Conservation (phyloP, 2,113 vertebrate genomes). For the Callionymus lyra region DNA sequence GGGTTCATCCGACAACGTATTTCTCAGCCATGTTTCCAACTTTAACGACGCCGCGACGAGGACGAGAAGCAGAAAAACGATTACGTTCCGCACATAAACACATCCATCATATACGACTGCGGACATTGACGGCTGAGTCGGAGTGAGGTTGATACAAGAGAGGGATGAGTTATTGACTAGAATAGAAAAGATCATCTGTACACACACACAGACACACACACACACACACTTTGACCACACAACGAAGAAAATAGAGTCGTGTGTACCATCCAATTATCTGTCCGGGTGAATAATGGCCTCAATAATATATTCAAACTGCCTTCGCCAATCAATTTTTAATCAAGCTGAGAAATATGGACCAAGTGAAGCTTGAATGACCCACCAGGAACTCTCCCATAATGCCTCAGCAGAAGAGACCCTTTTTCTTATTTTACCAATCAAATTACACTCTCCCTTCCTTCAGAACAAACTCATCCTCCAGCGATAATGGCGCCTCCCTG, state of each 20-base stretch:
- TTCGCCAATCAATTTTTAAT: conserved; percentile 99
- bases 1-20: conserved; percentile 50
- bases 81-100: conserved; percentile 43
- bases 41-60: conserved; percentile 40
- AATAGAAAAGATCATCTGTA: too few relatives aligned
- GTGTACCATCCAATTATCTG: conserved; percentile 95
- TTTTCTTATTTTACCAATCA: conserved; percentile 96
- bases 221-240: conserved; percentile 67
- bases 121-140: too few relatives aligned
- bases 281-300: conserved; percentile 97
- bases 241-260: conserved; percentile 94
- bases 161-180: too few relatives aligned
- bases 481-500: conserved; percentile 85
- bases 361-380: conserved; percentile 97
- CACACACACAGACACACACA: conserved; percentile 7
- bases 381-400: conserved; percentile 81
- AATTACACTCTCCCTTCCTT: conserved; percentile 78
- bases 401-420: conserved; percentile 81
- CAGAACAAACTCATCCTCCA: conserved; percentile 53
- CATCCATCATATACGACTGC: too few relatives aligned
- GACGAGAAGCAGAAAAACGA: conserved; percentile 54
- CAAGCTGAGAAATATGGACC: conserved; percentile 99
- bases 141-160: too few relatives aligned
- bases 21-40: conserved; percentile 49
- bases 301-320: conserved; percentile 99